Base-by-base conservation (phyloP, 2,113 vertebrate genomes). In the Pholis gunnellus region DNA sequence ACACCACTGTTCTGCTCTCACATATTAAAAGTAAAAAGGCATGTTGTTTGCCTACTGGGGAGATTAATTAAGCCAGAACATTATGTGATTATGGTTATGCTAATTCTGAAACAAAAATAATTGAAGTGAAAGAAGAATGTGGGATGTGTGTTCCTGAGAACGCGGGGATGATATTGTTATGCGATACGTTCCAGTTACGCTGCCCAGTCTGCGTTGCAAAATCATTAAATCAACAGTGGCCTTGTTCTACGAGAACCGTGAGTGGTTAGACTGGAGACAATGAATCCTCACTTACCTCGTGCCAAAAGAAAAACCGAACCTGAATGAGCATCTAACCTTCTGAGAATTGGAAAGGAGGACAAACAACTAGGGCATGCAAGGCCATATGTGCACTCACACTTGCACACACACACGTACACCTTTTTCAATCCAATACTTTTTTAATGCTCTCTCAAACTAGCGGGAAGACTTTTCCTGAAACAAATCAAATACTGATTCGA, bases 281-380 rank as follows among this genome's bases (percentile, higher is more conserved):
- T 86, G 87, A 87, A 74, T 88, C 87, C 65, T 79, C 36, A 13
- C 72, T 86, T 40, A 79, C 87, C 89, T 77, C 60, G 52, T 46
- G 67, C 75, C 70, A 79, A 89, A 90, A 85, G 84, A 81, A 78
- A 87, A 91, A 93, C 77, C 84, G 72, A 89, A 88, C 88, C 86
- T 88, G 86, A 91, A 94, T 92, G 88, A 79, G 79, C 90, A 90
- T 88, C 76, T 74, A 81, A 87, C 88, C 87, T 86, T 91, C 44
- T 60, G 81, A 89, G 91, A 75, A 66, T 68, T 59, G 71, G 67
- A 88, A 90, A 89, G 38, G 77, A 92, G 89, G 87, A 92, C 88
- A 89, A 90, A 87, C 85, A 90, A 89, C 31, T 87, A 71, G 91
- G 93, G 79, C 88, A 83, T 14, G 81, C 13, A 27, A 74, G 60